These are phyloP conservation scores for Melanocharis versteri DNA, from an alignment of 2,113 vertebrate genomes.

Conservation along the genomic window DNA sequence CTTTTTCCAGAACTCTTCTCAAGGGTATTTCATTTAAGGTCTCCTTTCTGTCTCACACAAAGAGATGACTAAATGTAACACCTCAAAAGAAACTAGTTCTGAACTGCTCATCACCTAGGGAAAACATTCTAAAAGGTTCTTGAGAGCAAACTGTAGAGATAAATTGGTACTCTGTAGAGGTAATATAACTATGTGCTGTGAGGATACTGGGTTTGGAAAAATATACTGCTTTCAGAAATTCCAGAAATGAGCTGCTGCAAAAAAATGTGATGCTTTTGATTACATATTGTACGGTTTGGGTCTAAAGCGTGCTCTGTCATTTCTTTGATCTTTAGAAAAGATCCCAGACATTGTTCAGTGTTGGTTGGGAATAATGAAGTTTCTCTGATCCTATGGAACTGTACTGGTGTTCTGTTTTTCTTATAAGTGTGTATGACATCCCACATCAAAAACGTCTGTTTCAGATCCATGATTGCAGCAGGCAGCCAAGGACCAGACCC, in stretches of 20 bases:
- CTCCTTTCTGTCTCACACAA: background rate
- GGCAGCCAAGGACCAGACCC: background rate
- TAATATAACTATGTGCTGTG: background rate
- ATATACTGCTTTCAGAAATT: background rate
- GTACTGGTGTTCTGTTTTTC: background rate
- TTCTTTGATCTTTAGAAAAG: background rate
- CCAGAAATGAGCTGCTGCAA: background rate
- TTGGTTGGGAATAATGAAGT: constrained; percentile 11
- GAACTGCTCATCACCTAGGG: background rate
- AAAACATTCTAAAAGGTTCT: constrained; percentile 2
- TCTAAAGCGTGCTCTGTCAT: background rate
- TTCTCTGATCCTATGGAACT: constrained; percentile 41
- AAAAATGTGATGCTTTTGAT: background rate
- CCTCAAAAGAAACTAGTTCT: constrained; percentile 9
- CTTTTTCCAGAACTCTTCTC: background rate
- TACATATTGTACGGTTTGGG: background rate
- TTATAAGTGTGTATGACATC: background rate
- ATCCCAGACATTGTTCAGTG: background rate
- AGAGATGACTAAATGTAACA: background rate
- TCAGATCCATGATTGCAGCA: background rate
- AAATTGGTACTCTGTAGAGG: background rate
- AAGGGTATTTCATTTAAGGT: background rate
- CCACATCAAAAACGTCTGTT: background rate
- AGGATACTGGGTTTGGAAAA: background rate
- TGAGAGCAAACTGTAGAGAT: background rate